Base-by-base conservation (phyloP, 2,113 vertebrate species). In the Nothoprocta perdicaria region DNA sequence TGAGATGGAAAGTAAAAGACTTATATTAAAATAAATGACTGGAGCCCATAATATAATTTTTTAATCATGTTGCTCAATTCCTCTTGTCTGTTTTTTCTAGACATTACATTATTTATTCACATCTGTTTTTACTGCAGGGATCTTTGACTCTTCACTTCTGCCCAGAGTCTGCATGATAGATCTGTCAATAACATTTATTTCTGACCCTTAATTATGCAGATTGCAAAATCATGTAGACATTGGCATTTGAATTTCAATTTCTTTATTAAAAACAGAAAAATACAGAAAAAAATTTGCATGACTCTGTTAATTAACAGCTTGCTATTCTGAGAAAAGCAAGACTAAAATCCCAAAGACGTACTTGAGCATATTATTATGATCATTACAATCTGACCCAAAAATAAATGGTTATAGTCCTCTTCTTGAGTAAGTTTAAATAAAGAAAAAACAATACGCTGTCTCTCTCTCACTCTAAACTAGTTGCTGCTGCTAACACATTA, bases 41-140 rank as follows among this genome's bases (percentile, higher is more conserved):
- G 55, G 45, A 90, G 26, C 69, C 23, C 4, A n/a, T 58, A 74
- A 77, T 23, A 40, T 6, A 77, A 15, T 18, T 87, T 89, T 89
- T 74, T 21, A 89, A 83, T 83, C 45, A 53, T 45, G 7, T 7
- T 89, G 13, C 26, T 82, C 45, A 31, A 12, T 87, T 91, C 12
- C 23, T 86, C 12, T 45, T 69, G 1, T 67, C 71, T 90, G 27
- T 38, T 85, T 89, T 48, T 83, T 65, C 29, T 80, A n/a, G 45
- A 66, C n/a, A 12, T 16, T 22, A 27, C 19, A 40, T 50, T 84
- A 65, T 80, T 89, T 87, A 57, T 41, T 83, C 21, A 12, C 53
- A 73, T 82, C 48, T 89, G 24, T 87, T 94, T 82, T 29, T 66
- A 65, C 33, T 88, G 23, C 10, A 80, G 55, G 77, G 84, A 91